Evolutionary conservation across 2,888 invertebrate genomes (phyloP).

Genomic region (Mechanitis messenoides): DNA sequence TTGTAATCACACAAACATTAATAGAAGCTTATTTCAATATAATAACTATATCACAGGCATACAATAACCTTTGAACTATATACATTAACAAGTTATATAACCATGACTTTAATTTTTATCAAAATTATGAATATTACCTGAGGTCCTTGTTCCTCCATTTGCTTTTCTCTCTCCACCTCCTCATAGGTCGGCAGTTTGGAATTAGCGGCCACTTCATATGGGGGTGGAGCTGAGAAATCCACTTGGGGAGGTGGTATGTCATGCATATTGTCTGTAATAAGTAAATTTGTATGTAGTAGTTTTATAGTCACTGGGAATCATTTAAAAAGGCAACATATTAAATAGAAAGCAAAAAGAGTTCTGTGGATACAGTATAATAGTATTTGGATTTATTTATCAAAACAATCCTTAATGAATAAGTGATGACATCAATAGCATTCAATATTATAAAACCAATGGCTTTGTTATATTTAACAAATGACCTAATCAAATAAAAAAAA

Average conservation of each 20-base stretch:
- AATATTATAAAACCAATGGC: neutral
- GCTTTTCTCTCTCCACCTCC: slow-evolving; percentile 93
- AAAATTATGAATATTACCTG: slow-evolving; percentile 41
- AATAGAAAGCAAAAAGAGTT: too few species aligned
- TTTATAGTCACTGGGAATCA: too few species aligned
- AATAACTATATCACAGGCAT: too few species aligned
- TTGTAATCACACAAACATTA: too few species aligned
- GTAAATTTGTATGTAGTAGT: neutral
- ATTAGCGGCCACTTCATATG: slow-evolving; percentile 87
- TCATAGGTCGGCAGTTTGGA: slow-evolving; percentile 93
- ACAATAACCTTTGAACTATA: too few species aligned
- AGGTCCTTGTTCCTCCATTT: slow-evolving; percentile 82
- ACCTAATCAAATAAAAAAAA: neutral
- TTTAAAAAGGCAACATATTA: too few species aligned
- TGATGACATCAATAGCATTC: neutral
- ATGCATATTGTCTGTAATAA: slow-evolving; percentile 47
- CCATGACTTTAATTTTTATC: too few species aligned
- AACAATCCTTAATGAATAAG: neutral
- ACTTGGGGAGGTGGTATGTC: slow-evolving; percentile 89
- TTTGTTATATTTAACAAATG: slow-evolving; percentile 2
- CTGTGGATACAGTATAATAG: too few species aligned
- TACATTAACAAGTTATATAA: too few species aligned
- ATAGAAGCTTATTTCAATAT: too few species aligned
- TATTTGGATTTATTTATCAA: neutral
- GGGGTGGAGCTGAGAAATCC: slow-evolving; percentile 91